Conservation (phyloP, 2,113 vertebrate genomes). For the Orthochromis malagaraziensis region DNA sequence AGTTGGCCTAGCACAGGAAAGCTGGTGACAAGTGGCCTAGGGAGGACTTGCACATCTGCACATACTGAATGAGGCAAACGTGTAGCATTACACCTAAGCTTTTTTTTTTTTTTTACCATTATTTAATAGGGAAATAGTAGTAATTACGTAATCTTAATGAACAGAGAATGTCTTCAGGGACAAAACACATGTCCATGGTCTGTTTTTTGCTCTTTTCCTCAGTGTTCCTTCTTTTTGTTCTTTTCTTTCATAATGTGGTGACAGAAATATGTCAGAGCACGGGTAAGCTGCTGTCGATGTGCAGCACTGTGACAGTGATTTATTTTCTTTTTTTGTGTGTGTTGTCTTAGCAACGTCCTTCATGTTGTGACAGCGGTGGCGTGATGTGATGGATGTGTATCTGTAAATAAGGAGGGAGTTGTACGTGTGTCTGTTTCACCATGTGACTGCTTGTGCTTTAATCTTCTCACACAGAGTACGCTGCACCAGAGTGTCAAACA, state of each 20-base stretch:
- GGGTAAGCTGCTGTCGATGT: conserved; percentile 68
- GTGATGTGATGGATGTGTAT: background rate
- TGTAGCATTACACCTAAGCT: background rate
- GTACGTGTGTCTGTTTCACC: background rate
- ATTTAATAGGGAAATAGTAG: background rate
- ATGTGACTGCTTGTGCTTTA: background rate
- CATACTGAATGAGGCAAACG: background rate
- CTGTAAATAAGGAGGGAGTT: background rate
- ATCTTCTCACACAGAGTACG: conserved; percentile 64
- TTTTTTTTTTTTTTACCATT: background rate
- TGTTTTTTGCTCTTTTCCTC: background rate
- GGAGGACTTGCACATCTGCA: background rate
- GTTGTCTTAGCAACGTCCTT: background rate
- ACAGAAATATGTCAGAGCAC: conserved; percentile 83
- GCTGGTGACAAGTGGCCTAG: background rate
- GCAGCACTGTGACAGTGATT: background rate
- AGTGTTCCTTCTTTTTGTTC: background rate
- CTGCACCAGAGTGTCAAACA: conserved; percentile 75
- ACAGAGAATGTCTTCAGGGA: background rate
- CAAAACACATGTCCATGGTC: background rate
- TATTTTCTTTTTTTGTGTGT: background rate
- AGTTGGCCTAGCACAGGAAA: background rate
- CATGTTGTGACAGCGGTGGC: background rate
- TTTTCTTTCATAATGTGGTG: conserved; percentile 56
- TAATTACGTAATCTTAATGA: background rate